These are phyloP conservation scores for Mustelus asterias DNA, from an alignment of 2,113 vertebrate genomes.

Conservation along the genomic window DNA sequence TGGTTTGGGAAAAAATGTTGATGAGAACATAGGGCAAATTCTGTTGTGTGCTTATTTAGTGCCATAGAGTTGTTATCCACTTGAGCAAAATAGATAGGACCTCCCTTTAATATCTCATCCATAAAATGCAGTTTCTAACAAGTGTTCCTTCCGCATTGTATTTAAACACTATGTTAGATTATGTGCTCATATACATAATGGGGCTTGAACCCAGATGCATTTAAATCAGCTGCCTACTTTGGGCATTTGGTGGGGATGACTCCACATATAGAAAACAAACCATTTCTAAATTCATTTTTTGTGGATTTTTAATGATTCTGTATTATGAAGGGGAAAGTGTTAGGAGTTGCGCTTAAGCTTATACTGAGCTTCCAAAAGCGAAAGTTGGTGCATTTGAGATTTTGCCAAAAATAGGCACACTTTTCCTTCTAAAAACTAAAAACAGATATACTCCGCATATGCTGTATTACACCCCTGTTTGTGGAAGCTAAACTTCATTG, in stretches of 20 bases:
- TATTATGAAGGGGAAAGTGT: neutral
- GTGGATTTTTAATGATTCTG: neutral
- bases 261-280: neutral
- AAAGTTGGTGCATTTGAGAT: neutral
- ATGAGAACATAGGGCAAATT: neutral
- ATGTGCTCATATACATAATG: neutral
- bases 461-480: neutral
- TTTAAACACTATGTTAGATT: neutral
- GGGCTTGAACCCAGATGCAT: neutral
- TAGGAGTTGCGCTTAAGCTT: no score
- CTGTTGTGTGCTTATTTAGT: neutral
- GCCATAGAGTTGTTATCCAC: neutral
- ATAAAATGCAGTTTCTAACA: neutral
- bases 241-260: neutral
- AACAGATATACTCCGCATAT: neutral
- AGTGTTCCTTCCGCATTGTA: neutral
- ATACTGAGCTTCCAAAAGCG: neutral
- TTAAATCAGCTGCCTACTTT: neutral
- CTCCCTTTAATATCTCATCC: neutral
- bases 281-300: neutral
- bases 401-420: neutral
- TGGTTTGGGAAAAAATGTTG: neutral
- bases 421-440: neutral
- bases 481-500: neutral
- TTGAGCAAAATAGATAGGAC: neutral